Conservation (phyloP, 2,888 invertebrate genomes). For the Dione vanillae region DNA sequence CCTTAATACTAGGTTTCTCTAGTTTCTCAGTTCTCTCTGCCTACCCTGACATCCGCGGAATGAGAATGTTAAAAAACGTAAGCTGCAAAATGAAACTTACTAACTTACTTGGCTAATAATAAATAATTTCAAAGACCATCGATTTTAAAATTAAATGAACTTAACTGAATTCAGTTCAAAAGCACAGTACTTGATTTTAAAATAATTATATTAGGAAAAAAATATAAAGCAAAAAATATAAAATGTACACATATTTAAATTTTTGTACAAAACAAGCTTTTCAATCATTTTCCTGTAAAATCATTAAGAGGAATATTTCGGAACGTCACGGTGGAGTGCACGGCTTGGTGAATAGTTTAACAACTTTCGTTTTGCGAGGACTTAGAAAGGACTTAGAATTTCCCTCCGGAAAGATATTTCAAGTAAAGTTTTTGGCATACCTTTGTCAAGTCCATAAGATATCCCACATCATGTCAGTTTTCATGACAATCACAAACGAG, state of each 20-base stretch:
- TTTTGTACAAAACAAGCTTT: not conserved
- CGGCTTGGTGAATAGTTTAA: conserved; percentile 1
- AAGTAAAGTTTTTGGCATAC: conserved; percentile 19
- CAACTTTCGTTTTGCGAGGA: conserved; percentile 1
- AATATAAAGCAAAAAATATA: too few relatives aligned
- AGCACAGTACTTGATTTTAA: too few relatives aligned
- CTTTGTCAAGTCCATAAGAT: conserved; percentile 1
- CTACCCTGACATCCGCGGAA: too few relatives aligned
- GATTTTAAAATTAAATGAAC: too few relatives aligned
- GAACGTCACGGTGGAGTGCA: not conserved
- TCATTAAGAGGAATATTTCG: not conserved
- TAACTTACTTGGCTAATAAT: too few relatives aligned
- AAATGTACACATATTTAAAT: not conserved
- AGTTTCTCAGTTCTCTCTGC: too few relatives aligned
- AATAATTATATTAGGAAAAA: too few relatives aligned
- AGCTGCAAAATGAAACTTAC: too few relatives aligned
- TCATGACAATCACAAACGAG: not conserved
- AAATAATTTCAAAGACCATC: too few relatives aligned
- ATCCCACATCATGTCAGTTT: not conserved
- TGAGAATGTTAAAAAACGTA: too few relatives aligned
- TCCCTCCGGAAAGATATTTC: conserved; percentile 4
- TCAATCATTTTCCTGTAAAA: not conserved
- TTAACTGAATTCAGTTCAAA: too few relatives aligned
- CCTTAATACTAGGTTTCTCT: too few relatives aligned
- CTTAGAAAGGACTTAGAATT: conserved; percentile 16